Percentiles rank a stretch among this genome's conserved stretches.
These are phyloP conservation scores for Eristalinus aeneus DNA, from an alignment of 2,888 invertebrate species.

Conservation along the genomic window DNA sequence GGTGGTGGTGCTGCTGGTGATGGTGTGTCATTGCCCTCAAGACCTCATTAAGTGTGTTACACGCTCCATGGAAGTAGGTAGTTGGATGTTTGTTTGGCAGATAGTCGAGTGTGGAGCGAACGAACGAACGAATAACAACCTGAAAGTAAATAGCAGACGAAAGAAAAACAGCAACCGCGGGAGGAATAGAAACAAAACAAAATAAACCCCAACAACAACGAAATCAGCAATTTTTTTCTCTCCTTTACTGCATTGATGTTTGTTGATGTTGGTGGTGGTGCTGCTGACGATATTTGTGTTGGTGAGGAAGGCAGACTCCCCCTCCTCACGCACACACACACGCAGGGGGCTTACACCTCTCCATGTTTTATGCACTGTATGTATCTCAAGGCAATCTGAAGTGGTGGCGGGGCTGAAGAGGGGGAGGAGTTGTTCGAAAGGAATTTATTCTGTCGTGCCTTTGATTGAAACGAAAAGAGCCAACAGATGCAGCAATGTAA, in stretches of 20 bases:
- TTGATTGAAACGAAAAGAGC: neutral
- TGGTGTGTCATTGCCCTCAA: constrained; percentile 61
- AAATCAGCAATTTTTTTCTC: neutral
- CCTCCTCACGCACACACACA: neutral
- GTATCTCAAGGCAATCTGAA: neutral
- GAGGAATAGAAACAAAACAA: constrained; percentile 9
- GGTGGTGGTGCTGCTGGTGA: constrained; percentile 13
- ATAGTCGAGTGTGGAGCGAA: neutral
- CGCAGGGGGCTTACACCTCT: no score
- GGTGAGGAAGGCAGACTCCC: neutral
- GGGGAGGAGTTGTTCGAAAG: no score
- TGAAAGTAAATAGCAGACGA: neutral
- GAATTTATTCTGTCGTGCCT: neutral
- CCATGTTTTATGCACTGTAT: neutral
- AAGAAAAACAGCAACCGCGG: constrained; percentile 7
- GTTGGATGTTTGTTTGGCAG: constrained; percentile 29
- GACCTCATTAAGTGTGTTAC: constrained; percentile 56
- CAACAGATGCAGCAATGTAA: neutral
- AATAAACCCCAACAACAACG: neutral
- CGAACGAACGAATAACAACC: constrained; percentile 4
- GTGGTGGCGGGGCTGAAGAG: neutral
- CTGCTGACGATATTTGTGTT: neutral
- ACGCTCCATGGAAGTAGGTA: constrained; percentile 34
- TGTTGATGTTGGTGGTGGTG: neutral
- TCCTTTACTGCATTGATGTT: neutral